Evolutionary conservation across 2,888 invertebrate species (phyloP), one percentile per base, ranked within the genome.

Genomic region (Coremacera marginata): DNA sequence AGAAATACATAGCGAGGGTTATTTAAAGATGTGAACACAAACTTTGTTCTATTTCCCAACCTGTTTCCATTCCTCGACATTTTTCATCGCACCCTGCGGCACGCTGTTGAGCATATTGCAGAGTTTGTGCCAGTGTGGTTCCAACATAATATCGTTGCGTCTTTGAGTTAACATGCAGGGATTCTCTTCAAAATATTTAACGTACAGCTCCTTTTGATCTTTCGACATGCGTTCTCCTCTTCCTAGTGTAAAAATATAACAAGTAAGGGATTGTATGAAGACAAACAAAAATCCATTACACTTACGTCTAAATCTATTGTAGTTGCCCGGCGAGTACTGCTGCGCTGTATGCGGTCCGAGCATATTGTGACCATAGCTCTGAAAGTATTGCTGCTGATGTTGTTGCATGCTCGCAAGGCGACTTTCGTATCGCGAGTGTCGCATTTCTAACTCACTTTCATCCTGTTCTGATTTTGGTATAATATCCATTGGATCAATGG

Each of bases 201-300:
- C 87, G 75, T 87, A 87, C 11, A 87, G 77, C 76, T 88, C 88
- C 19, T 87, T 87, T 78, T 87, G 87, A 49, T 87, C 86, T 81
- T 88, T 87, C 4, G 87, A 87, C 88, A 87, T 87, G 57, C 87
- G 86, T 37, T 88, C 88, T 68, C 88, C 87, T n/a, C 87, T 86
- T 70, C 87, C 88, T 82, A 63, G 0, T 84, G 75, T 8, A 78
- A 74, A 75, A 37, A 52, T 51, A 67, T 62, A 77, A 63, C 19
- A 55, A 70, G 5, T 51, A 51, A 16, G 65, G 31, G 16, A 68
- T 55, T 62, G 62, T 49, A 63, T 14, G 9, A 22, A 22, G 8
- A 7, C 2, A n/a, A 19, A 22, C 5, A 16, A 37, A 0, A 0
- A n/a, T 14, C 8, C 3, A 25, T n/a, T 31, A 80, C n/a, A 65